phyloP scores from a whole-genome alignment of 2,797 vertebrate genomes.

The Etheostoma nigrum region DNA sequence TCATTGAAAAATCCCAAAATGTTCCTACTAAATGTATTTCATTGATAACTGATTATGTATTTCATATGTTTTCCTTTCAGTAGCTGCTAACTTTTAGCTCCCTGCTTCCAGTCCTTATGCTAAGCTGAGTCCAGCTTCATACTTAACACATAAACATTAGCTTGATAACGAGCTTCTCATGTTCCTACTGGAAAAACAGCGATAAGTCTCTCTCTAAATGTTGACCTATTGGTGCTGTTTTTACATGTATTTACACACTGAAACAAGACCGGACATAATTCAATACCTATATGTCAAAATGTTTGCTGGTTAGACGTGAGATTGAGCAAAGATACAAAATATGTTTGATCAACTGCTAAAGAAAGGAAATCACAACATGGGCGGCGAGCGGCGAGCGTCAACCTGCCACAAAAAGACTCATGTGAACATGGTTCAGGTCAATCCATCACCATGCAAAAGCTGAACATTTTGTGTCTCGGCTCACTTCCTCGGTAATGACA shows the following conservation, averaged over 20 bases:
- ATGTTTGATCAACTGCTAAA: not conserved
- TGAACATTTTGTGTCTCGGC: slow-evolving; percentile 52
- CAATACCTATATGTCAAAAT: not conserved
- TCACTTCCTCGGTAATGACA: slow-evolving; percentile 73
- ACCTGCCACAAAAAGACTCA: slow-evolving; percentile 13
- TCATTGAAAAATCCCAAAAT: too few species aligned
- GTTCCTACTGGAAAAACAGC: not conserved
- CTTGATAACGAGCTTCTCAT: too few species aligned
- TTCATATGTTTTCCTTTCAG: not conserved
- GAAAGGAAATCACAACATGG: not conserved
- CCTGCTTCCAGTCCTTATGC: not conserved
- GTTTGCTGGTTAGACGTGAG: not conserved
- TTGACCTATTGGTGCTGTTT: not conserved
- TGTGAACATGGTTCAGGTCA: slow-evolving; percentile 15
- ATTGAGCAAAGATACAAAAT: not conserved
- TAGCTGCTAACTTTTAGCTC: too few species aligned
- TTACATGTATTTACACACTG: not conserved
- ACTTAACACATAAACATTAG: too few species aligned
- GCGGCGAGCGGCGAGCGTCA: slow-evolving; percentile 13
- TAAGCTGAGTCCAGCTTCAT: not conserved
- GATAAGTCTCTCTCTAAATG: not conserved
- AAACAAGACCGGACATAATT: not conserved
- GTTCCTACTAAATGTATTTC: too few species aligned
- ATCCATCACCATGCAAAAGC: slow-evolving; percentile 17
- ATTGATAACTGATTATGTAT: not conserved